Evolutionary conservation across 2,797 vertebrate genomes (phyloP), one percentile per base, ranked within the genome.

Genomic region (Ictinia mississippiensis): DNA sequence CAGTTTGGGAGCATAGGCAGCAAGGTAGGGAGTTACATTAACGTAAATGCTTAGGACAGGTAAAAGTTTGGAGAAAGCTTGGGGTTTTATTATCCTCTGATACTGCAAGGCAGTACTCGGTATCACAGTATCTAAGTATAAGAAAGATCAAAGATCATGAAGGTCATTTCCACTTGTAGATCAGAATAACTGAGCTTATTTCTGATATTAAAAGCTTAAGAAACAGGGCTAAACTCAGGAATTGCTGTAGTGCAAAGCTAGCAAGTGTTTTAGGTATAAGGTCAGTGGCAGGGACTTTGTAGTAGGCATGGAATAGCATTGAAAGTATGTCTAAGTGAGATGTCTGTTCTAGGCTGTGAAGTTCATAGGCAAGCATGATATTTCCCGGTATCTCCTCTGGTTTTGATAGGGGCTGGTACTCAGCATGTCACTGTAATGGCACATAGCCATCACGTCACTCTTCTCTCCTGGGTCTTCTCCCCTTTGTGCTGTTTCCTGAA

Each of bases 271-370:
- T 44, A 40, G 12, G 1, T 42, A 9, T 23, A 67, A 71, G 11
- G 13, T 70, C 38, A 33, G 18, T 45, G 19, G 9, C 14, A 40
- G 26, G 35, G 17, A 20, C 53, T 53, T 86, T 62, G 67, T 25
- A 78, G n/a, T 26, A 47, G 15, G 15, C 6, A 25, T 40, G 37
- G 14, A 63, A 28, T 11, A 62, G 13, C 28, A 62, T 0, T 40
- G 31, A 29, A 52, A 16, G 0, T 12, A 6, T n/a, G 10, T 19
- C 35, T 28, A n/a, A 40, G 38, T 1, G 1, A 68, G 19, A 15
- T 42, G 19, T 29, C 42, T 70, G 1, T 19, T 67, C 33, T 35
- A 19, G 23, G 15, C n/a, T 78, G 50, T 78, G 52, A 67, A 70
- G 22, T 35, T 70, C 10, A 14, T 6, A 33, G 61, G 17, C 37